These are phyloP conservation scores for Eleginops maclovinus DNA, from an alignment of 2,113 vertebrate species.

Conservation along the genomic window DNA sequence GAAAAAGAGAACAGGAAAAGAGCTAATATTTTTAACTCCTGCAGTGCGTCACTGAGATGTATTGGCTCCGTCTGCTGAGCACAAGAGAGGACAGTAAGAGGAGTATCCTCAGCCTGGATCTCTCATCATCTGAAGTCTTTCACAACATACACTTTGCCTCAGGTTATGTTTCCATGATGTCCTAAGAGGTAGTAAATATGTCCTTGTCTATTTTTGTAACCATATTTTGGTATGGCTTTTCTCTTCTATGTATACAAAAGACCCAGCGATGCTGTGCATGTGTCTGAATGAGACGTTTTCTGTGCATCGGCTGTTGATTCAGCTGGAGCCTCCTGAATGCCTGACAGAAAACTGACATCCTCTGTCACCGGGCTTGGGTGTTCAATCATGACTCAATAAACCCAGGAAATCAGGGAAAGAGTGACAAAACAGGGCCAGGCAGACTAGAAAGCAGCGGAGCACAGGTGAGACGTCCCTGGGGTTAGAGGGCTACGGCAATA, in stretches of 20 bases:
- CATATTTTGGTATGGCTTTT: slow-evolving; percentile 32
- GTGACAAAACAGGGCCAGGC: too few relatives aligned
- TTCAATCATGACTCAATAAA: slow-evolving; percentile 82
- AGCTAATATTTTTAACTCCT: slow-evolving; percentile 72
- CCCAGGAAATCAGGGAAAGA: slow-evolving; percentile 71
- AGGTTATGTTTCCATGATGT: slow-evolving; percentile 34
- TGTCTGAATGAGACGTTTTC: slow-evolving; percentile 29
- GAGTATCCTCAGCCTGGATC: slow-evolving; percentile 26
- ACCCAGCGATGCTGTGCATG: neutral
- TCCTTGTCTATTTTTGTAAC: slow-evolving; percentile 30
- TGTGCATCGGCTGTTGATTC: slow-evolving; percentile 78
- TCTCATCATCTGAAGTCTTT: slow-evolving; percentile 45
- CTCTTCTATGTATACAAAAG: slow-evolving; percentile 24
- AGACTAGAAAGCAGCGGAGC: too few relatives aligned
- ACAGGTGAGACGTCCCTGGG: slow-evolving; percentile 68
- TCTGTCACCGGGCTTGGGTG: slow-evolving; percentile 69
- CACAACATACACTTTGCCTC: slow-evolving; percentile 9
- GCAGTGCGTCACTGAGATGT: slow-evolving; percentile 64
- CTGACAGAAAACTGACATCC: slow-evolving; percentile 81
- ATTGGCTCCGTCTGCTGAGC: slow-evolving; percentile 46
- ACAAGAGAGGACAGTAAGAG: slow-evolving; percentile 31
- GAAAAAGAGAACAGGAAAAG: slow-evolving; percentile 52
- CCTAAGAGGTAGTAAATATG: slow-evolving; percentile 48
- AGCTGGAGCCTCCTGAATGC: slow-evolving; percentile 76
- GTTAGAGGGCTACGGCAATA: slow-evolving; percentile 31